Evolutionary conservation across 2,888 invertebrate species (phyloP).

Genomic region (Napeogenes sylphis): DNA sequence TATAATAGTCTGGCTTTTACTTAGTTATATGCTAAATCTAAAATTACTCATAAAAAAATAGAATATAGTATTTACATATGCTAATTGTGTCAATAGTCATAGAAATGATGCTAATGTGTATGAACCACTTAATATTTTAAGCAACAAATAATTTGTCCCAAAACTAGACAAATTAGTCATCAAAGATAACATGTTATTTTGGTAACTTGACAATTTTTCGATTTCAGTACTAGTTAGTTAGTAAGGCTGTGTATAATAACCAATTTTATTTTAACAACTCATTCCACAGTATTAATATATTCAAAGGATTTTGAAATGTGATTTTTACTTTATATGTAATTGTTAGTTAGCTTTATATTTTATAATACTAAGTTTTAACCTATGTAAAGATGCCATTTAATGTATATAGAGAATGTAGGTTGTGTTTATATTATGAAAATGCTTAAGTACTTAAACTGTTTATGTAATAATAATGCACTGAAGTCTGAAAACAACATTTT

Average conservation of each 20-base stretch:
- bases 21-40: too few relatives aligned
- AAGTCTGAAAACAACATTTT: not conserved
- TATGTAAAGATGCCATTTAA: constrained; percentile 34
- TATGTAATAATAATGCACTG: not conserved
- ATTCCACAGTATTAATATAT: constrained; percentile 50
- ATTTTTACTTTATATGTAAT: constrained; percentile 38
- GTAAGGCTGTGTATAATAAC: constrained; percentile 47
- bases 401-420: constrained; percentile 31
- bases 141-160: too few relatives aligned
- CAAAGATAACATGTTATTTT: too few relatives aligned
- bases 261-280: constrained; percentile 31
- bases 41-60: too few relatives aligned
- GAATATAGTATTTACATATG: too few relatives aligned
- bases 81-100: too few relatives aligned
- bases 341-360: constrained; percentile 16
- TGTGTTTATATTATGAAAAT: constrained; percentile 17
- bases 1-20: too few relatives aligned
- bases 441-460: not conserved
- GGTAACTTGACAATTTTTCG: too few relatives aligned
- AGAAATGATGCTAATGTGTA: too few relatives aligned
- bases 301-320: constrained; percentile 41
- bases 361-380: constrained; percentile 22
- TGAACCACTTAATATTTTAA: too few relatives aligned
- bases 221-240: constrained; percentile 15
- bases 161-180: too few relatives aligned